Evolutionary conservation across 2,888 invertebrate genomes (phyloP).

Genomic region (Parascotia fuliginaria): DNA sequence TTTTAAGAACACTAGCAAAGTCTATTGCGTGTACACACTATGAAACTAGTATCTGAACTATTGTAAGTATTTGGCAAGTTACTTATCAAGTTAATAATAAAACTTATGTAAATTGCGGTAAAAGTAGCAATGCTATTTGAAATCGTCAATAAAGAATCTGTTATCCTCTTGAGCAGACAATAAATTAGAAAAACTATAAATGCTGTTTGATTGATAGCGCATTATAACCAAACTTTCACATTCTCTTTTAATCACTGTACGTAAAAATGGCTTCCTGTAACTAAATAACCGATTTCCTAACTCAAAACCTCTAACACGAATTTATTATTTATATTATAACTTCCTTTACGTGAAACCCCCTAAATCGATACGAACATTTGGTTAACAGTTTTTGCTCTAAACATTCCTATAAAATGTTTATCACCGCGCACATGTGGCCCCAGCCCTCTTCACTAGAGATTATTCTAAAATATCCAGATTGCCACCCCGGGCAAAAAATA

Average conservation of each 20-base stretch:
- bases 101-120: too few relatives aligned
- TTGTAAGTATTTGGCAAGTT: too few relatives aligned
- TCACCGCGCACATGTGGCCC: conserved; percentile 79
- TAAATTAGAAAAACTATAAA: too few relatives aligned
- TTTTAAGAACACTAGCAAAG: not conserved
- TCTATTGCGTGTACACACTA: too few relatives aligned
- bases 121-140: too few relatives aligned
- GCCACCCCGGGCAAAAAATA: conserved; percentile 84
- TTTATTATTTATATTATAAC: conserved; percentile 76
- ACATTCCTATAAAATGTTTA: conserved; percentile 86
- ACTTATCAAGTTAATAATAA: too few relatives aligned
- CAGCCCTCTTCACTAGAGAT: conserved; percentile 77
- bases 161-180: too few relatives aligned
- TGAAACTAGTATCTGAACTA: too few relatives aligned
- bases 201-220: too few relatives aligned
- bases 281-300: conserved; percentile 15
- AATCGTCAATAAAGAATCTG: too few relatives aligned
- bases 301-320: conserved; percentile 40
- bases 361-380: conserved; percentile 79
- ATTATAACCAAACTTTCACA: too few relatives aligned
- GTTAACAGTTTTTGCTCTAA: conserved; percentile 78
- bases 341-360: conserved; percentile 72
- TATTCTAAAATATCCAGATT: conserved; percentile 84
- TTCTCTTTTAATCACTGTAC: too few relatives aligned
- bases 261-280: not conserved